Percentiles rank a stretch among this genome's conserved stretches.
phyloP scores from a whole-genome alignment of 2,888 invertebrate genomes.

The Tricholauxania praeusta region DNA sequence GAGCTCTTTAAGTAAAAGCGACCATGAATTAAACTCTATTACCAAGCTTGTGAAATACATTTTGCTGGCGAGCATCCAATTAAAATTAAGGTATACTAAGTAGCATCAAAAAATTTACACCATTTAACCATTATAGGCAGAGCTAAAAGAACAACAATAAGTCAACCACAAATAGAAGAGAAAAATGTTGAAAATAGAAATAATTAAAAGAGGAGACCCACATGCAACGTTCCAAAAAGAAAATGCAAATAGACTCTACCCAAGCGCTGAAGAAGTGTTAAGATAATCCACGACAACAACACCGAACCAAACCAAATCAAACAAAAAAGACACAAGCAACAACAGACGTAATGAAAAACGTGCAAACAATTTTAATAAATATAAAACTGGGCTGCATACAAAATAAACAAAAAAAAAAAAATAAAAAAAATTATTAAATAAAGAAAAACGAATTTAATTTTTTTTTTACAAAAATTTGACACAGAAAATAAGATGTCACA shows the following conservation, averaged over 20 bases:
- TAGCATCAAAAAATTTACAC: slow-evolving; percentile 10
- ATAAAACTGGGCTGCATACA: neutral
- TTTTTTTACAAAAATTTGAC: slow-evolving; percentile 28
- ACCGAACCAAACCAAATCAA: no score
- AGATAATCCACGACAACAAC: no score
- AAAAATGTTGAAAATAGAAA: neutral
- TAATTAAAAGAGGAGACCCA: no score
- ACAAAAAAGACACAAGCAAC: neutral
- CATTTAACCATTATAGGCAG: slow-evolving; percentile 14
- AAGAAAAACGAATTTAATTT: neutral
- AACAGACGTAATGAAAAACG: neutral
- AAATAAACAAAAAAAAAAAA: neutral
- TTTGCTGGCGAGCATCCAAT: neutral
- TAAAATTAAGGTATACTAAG: slow-evolving; percentile 19
- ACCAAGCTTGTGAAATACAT: neutral
- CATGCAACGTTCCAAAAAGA: no score
- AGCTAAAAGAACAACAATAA: slow-evolving; percentile 3
- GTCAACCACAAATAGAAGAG: neutral
- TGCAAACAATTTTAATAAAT: no score
- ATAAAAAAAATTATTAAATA: neutral
- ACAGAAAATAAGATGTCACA: slow-evolving; percentile 25
- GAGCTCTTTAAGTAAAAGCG: neutral
- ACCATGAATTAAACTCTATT: neutral
- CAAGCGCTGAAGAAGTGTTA: no score
- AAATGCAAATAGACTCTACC: no score